Conservation (phyloP, 2,113 vertebrate species). For the Triplophysa tibetana region DNA sequence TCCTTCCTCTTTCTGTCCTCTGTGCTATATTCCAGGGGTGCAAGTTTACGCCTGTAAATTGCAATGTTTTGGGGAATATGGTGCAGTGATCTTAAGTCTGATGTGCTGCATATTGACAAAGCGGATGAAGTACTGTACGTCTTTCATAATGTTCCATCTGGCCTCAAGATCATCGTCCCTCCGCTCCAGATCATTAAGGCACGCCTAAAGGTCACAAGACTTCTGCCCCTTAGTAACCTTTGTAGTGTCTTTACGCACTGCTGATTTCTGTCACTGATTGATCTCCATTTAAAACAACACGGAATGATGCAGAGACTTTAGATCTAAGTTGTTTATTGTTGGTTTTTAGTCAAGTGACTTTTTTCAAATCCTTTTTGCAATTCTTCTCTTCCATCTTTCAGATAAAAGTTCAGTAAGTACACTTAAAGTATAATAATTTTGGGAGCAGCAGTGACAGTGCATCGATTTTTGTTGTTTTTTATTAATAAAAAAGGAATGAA, state of each 20-base stretch:
- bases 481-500: neutral
- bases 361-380: no score
- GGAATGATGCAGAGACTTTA: neutral
- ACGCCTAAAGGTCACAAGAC: neutral
- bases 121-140: neutral
- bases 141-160: neutral
- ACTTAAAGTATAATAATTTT: no score
- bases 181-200: neutral
- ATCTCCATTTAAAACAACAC: neutral
- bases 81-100: neutral
- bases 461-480: neutral
- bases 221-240: neutral
- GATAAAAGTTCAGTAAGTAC: no score
- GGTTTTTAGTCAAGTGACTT: no score
- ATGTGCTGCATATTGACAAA: neutral
- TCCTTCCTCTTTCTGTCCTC: constrained; percentile 23
- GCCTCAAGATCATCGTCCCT: neutral
- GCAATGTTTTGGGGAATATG: neutral
- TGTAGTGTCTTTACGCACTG: neutral
- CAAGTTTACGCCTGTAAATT: constrained; percentile 8
- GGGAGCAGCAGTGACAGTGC: no score
- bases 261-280: neutral
- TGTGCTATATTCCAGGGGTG: constrained; percentile 5
- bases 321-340: neutral
- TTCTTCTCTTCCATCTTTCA: no score